Conservation (phyloP, 1,140 invertebrate species). For the Drosophila kohkoa region DNA sequence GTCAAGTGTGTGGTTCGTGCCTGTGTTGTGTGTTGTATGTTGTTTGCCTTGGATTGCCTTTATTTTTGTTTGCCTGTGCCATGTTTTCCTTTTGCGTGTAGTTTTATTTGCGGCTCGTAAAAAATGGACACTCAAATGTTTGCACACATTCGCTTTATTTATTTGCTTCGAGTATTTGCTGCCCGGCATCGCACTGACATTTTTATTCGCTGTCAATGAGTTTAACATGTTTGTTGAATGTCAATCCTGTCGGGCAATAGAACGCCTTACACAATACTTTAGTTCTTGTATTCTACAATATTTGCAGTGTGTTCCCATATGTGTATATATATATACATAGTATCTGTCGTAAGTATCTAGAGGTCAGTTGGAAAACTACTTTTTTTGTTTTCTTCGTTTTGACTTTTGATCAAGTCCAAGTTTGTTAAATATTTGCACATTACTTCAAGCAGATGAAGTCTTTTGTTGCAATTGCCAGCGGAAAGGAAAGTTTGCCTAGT, state of each 20-base stretch:
- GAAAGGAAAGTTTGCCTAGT: no score
- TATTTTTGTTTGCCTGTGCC: slow-evolving; percentile 48
- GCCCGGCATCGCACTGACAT: slow-evolving; percentile 63
- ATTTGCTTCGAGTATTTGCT: slow-evolving; percentile 52
- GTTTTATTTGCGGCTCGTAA: slow-evolving; percentile 72
- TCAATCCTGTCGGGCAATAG: slow-evolving; percentile 31
- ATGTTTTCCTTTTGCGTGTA: slow-evolving; percentile 57
- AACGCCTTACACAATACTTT: slow-evolving; percentile 2
- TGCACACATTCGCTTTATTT: slow-evolving; percentile 61
- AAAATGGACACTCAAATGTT: slow-evolving; percentile 79
- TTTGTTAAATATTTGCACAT: slow-evolving; percentile 26
- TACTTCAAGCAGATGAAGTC: slow-evolving; percentile 15
- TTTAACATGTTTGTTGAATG: slow-evolving; percentile 72
- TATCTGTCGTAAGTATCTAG: slow-evolving; percentile 3
- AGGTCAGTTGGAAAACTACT: background rate
- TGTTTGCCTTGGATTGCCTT: slow-evolving; percentile 44
- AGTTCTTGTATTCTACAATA: background rate
- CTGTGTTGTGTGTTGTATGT: slow-evolving; percentile 15
- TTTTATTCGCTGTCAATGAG: slow-evolving; percentile 84
- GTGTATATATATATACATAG: background rate
- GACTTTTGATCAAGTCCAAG: slow-evolving; percentile 7
- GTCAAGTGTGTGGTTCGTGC: slow-evolving; percentile 57
- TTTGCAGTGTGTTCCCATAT: slow-evolving; percentile 8
- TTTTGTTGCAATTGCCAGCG: no score
- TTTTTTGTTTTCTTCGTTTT: background rate